Base-by-base conservation (phyloP, 2,113 vertebrate species). In the Progne subis region DNA sequence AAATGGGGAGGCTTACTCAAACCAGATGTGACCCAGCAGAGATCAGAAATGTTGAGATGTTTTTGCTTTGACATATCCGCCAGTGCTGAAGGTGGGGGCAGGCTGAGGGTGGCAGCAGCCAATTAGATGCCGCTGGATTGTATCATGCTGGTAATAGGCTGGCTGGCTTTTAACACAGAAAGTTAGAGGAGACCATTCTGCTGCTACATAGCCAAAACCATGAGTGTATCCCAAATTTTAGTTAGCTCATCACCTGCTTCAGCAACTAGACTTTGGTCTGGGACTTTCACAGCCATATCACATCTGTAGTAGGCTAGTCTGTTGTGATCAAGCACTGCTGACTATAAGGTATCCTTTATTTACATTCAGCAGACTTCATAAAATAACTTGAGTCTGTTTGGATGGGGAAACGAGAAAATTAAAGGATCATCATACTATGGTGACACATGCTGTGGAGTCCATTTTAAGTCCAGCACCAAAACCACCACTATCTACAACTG, bases 11-110 rank as follows among this genome's bases (percentile, higher is more conserved):
- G 77, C 63, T 92, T 52, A 98, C 90, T 96, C 50, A 83, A 97
- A 97, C 52, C 98, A 98, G 96, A 98, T 98, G 97, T 86, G 94
- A 92, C 80, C 95, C 84, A 16, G 25, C 92, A 92, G 83, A 56
- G 26, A 94, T 96, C 93, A 92, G 81, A 96, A 96, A 96, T 87
- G 75, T 84, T 61, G 96, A 90, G 86, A 91, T 93, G 85, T 86
- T 97, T 97, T 96, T 86, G 78, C 95, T 97, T 86, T 89, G 87
- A 95, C 92, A 78, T 89, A 95, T 92, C 92, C 59, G 67, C 71
- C 29, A 25, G 69, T 74, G 89, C 72, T 57, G 82, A 86, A 61
- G 82, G 43, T 95, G 81, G 91, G 88, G 92, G 85, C 80, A 78
- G 87, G 90, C 90, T 69, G 61, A 88, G 86, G 86, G 68, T 95